phyloP scores from a whole-genome alignment of 2,888 invertebrate genomes.

The Drosophila maculinotata region DNA sequence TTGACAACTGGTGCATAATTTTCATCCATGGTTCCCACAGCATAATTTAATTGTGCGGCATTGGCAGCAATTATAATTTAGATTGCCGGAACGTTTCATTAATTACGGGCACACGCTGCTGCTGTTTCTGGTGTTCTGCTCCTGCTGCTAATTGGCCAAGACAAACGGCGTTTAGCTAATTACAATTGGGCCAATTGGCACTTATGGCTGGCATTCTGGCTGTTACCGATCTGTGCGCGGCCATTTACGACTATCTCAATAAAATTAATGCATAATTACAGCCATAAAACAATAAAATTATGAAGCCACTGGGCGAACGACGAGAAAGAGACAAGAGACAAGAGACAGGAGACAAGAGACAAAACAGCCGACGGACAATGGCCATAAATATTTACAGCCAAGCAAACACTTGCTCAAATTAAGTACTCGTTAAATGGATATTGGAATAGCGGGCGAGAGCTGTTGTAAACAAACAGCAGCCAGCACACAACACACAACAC shows the following conservation, averaged over 20 bases:
- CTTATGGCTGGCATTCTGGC: constrained; percentile 39
- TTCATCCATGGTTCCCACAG: not conserved
- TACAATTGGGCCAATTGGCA: constrained; percentile 59
- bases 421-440: constrained; percentile 79
- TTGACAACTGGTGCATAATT: too few relatives aligned
- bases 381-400: constrained; percentile 79
- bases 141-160: constrained; percentile 52
- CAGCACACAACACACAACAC: constrained; percentile 18
- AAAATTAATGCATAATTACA: constrained; percentile 79
- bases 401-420: constrained; percentile 79
- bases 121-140: not conserved
- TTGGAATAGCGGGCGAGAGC: constrained; percentile 62
- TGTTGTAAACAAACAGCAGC: constrained; percentile 15
- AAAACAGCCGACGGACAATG: constrained; percentile 34
- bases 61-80: constrained; percentile 23
- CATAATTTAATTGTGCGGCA: not conserved
- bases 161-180: constrained; percentile 60
- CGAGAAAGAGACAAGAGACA: too few relatives aligned
- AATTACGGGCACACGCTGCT: constrained; percentile 31
- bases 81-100: constrained; percentile 33
- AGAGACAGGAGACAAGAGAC: constrained; percentile 29
- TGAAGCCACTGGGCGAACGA: constrained; percentile 52
- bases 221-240: constrained; percentile 37
- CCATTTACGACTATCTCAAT: constrained; percentile 73
- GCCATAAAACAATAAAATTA: constrained; percentile 78